Evolutionary conservation across 2,888 invertebrate species (phyloP), one percentile per base, ranked within the genome.

Genomic region (Caenorhabditis zanzibari): DNA sequence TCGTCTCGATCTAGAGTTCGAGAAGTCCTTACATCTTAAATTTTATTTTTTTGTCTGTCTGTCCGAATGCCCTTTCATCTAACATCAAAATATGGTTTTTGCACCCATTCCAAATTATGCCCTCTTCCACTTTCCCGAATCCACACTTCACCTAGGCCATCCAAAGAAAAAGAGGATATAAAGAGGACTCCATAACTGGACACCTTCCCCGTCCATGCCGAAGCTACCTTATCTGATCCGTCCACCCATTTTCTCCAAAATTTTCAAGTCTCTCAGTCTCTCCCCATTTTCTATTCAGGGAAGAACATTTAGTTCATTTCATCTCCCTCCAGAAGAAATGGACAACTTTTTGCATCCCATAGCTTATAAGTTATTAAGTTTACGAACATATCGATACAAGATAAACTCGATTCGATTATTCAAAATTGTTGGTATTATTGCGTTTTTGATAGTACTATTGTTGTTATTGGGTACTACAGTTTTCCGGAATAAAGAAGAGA

Each of bases 181-280:
- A 38, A 52, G 49, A 35, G 19, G 47, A 66, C 66, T 66, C 66
- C 66, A 66, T 49, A 66, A 52, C 66, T 35, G 66, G 66, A 49
- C 64, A 64, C 61, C 61, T 41, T 41, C 19, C 26, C 3, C 41
- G 28, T n/a, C n/a, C n/a, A n/a, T 12, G 12, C 52, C 22, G 14
- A 6, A 6, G 38, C 12, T 12, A 32, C 12, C 22, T 69, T 41
- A 41, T 69, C 54, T 68, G 54, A 54, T 68, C 68, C 54, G 38
- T 26, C 12, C 54, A 22, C 12, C 56, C 26, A 38, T 35, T 24
- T 69, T 69, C 19, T 19, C n/a, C 41, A 32, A 41, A 19, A 58
- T 35, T 26, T 44, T 32, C 22, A n/a, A 41, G 14, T 24, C 19
- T 19, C 61, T 10, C 5, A 12, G 54, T 10, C 6, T 38, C 38